Percentiles rank a stretch among this genome's conserved stretches.
phyloP scores from a whole-genome alignment of 1,140 invertebrate genomes.

The Luehdorfia chinensis region DNA sequence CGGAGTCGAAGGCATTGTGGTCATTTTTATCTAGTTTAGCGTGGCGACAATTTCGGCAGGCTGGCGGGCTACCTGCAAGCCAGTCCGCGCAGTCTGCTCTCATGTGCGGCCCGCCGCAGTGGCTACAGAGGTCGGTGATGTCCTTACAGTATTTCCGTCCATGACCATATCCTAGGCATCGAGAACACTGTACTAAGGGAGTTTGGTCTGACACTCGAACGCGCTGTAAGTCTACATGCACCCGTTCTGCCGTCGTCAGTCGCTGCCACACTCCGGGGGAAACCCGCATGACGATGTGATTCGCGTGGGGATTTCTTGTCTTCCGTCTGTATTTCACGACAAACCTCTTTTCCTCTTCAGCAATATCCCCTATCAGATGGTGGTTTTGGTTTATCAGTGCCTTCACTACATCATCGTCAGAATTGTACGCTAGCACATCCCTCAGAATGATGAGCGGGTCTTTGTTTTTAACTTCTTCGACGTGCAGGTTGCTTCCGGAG shows the following conservation, averaged over 20 bases:
- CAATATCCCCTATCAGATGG: slow-evolving; percentile 17
- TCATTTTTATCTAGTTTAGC: too few species aligned
- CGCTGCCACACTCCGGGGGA: slow-evolving; percentile 13
- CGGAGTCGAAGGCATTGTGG: too few species aligned
- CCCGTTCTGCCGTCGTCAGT: not conserved
- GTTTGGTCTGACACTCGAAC: not conserved
- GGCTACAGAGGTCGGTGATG: slow-evolving; percentile 17
- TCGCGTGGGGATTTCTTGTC: slow-evolving; percentile 25
- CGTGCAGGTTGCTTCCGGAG: not conserved
- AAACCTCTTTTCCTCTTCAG: not conserved
- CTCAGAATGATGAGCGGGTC: slow-evolving; percentile 11
- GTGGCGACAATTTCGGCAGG: too few species aligned
- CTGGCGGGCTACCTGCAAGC: too few species aligned
- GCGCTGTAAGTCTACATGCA: not conserved
- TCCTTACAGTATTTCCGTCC: not conserved
- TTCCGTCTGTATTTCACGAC: slow-evolving; percentile 26
- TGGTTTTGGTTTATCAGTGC: slow-evolving; percentile 22
- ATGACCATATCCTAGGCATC: not conserved
- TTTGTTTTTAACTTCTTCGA: not conserved
- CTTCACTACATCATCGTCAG: slow-evolving; percentile 20
- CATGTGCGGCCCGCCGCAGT: too few species aligned
- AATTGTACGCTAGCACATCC: slow-evolving; percentile 13
- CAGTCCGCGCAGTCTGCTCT: too few species aligned
- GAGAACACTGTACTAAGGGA: not conserved
- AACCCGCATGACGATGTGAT: slow-evolving; percentile 29